Evolutionary conservation across 2,888 invertebrate genomes (phyloP).

Genomic region (Himalopsyche kuldschensis): DNA sequence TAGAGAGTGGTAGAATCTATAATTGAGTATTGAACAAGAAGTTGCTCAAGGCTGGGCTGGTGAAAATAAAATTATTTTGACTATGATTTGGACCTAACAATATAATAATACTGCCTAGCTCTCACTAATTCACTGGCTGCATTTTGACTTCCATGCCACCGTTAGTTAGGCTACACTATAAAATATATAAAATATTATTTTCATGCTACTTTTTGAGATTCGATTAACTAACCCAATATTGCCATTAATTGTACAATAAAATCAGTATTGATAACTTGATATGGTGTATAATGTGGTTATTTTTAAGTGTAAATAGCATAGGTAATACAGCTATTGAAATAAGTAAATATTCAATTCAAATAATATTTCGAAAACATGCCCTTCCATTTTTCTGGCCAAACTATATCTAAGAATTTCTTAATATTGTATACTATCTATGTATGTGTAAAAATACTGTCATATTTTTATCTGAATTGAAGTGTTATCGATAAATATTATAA

Average conservation of each 20-base stretch:
- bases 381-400: conserved; percentile 10
- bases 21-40: too few relatives aligned
- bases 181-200: too few relatives aligned
- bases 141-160: too few relatives aligned
- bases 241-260: background rate
- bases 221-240: background rate
- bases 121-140: too few relatives aligned
- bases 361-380: background rate
- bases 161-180: too few relatives aligned
- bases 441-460: background rate
- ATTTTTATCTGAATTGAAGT: background rate
- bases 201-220: too few relatives aligned
- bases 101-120: too few relatives aligned
- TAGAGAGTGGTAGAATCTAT: too few relatives aligned
- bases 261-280: background rate
- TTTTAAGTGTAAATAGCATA: background rate
- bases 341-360: background rate
- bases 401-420: background rate
- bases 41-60: too few relatives aligned
- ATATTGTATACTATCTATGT: background rate
- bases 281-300: background rate
- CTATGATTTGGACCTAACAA: too few relatives aligned
- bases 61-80: too few relatives aligned
- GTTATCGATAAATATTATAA: background rate
- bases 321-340: background rate